Conservation (phyloP, 2,797 vertebrate species). For the Dermochelys coriacea region DNA sequence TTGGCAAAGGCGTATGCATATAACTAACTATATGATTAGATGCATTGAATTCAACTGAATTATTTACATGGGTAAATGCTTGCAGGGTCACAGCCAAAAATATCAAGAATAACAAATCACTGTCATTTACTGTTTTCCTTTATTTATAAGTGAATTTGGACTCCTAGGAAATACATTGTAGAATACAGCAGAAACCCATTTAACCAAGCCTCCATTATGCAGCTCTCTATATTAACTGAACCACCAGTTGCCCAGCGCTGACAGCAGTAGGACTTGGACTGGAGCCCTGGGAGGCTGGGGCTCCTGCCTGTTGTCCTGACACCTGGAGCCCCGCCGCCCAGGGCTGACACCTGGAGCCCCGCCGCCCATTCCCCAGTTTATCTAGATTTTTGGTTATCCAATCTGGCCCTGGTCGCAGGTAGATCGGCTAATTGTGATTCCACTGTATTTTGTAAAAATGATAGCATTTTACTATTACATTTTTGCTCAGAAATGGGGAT, state of each 20-base stretch:
- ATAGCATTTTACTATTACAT: not conserved
- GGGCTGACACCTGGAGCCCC: not conserved
- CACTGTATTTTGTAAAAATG: not conserved
- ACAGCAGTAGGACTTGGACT: not conserved
- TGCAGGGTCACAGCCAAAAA: not conserved
- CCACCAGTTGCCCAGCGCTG: not conserved
- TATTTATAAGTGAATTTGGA: not conserved
- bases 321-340: too few species aligned
- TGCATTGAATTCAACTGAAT: not conserved
- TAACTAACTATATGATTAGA: not conserved
- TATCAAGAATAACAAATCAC: conserved; percentile 1
- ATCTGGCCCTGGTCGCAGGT: not conserved
- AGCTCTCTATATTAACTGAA: not conserved
- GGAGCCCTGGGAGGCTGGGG: not conserved
- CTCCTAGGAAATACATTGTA: not conserved
- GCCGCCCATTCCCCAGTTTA: not conserved
- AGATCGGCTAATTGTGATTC: not conserved
- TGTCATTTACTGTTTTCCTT: rapidly evolving
- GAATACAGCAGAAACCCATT: not conserved
- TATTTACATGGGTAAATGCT: conserved; percentile 9
- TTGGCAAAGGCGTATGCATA: not conserved
- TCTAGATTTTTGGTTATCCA: not conserved
- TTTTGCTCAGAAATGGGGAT: not conserved
- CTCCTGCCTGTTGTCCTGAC: too few species aligned
- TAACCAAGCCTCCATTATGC: not conserved